Percentiles rank a stretch among this genome's conserved stretches.
These are phyloP conservation scores for Muraenolepis orangiensis DNA, from an alignment of 2,797 vertebrate genomes.

Conservation along the genomic window DNA sequence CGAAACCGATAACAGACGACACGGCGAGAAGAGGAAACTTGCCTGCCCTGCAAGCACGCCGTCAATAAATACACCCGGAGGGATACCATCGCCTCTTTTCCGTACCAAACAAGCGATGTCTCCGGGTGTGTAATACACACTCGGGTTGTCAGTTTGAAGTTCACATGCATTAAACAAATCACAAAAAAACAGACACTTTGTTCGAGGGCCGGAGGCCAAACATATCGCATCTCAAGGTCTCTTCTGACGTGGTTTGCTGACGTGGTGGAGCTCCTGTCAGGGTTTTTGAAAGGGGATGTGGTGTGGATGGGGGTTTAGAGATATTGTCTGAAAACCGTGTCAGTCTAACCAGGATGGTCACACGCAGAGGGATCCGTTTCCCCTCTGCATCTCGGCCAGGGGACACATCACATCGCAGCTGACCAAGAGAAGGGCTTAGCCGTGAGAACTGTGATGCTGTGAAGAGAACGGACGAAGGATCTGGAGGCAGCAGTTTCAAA, in stretches of 20 bases:
- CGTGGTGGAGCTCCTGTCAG: conserved; percentile 15
- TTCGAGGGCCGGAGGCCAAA: conserved; percentile 38
- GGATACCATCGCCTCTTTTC: too few relatives aligned
- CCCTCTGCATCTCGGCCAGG: conserved; percentile 33
- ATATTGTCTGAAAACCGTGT: conserved; percentile 28
- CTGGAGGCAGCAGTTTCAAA: conserved; percentile 5
- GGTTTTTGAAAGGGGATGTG: background rate
- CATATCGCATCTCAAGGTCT: conserved; percentile 23
- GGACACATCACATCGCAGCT: conserved; percentile 36
- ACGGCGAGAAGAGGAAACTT: too few relatives aligned
- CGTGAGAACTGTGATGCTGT: conserved; percentile 11
- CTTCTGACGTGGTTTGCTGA: conserved; percentile 22
- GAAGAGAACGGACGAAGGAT: conserved; percentile 5
- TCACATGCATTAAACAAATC: conserved; percentile 10
- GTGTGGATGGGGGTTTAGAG: background rate
- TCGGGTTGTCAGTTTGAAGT: conserved; percentile 7
- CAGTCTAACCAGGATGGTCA: conserved; percentile 6
- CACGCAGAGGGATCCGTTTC: conserved; percentile 34
- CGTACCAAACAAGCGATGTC: too few relatives aligned
- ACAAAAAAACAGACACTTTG: conserved; percentile 24
- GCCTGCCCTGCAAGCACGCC: too few relatives aligned
- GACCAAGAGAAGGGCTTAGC: conserved; percentile 17
- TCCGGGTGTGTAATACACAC: too few relatives aligned
- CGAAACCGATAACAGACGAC: too few relatives aligned
- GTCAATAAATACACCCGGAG: too few relatives aligned